A percentile compares a stretch with the other conserved stretches of the same genome.
phyloP scores from a whole-genome alignment of 2,888 invertebrate species.

The Plagodis pulveraria region DNA sequence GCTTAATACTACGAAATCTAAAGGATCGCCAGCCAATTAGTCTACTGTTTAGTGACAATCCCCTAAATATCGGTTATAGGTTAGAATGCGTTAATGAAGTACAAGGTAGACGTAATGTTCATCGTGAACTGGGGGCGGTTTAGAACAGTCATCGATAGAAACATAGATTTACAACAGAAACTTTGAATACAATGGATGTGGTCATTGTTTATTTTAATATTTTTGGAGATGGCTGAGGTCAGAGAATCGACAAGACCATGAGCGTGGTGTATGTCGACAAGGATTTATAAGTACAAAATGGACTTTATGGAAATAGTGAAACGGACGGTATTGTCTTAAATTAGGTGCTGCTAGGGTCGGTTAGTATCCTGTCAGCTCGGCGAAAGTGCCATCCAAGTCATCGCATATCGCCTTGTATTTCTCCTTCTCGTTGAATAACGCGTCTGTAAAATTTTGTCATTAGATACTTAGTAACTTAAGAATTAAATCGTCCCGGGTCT shows the following conservation, averaged over 20 bases:
- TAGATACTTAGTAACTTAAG: conserved; percentile 64
- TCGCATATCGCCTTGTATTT: conserved; percentile 99
- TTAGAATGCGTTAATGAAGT: conserved; percentile 54
- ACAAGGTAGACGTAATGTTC: conserved; percentile 35
- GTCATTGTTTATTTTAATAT: too few relatives aligned
- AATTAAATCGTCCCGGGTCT: conserved; percentile 31
- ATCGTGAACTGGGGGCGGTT: conserved; percentile 3
- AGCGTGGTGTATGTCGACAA: conserved; percentile 24
- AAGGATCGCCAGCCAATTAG: conserved; percentile 54
- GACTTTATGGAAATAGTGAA: conserved; percentile 48
- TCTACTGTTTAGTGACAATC: conserved; percentile 51
- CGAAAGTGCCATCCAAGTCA: conserved; percentile 98
- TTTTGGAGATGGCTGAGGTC: too few relatives aligned
- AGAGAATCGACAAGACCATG: conserved; percentile 19
- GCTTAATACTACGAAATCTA: conserved; percentile 52
- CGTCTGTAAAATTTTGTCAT: conserved; percentile 88
- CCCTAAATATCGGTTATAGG: conserved; percentile 52
- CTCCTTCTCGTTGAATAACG: conserved; percentile 94
- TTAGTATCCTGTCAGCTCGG: conserved; percentile 98
- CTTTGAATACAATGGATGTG: conserved; percentile 7
- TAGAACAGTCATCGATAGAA: conserved; percentile 5
- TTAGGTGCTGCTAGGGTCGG: conserved; percentile 69
- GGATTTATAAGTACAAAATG: conserved; percentile 50
- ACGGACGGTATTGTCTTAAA: conserved; percentile 70
- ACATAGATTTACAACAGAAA: not conserved